phyloP scores from a whole-genome alignment of 1,140 invertebrate genomes.

The Bombus ignitus region DNA sequence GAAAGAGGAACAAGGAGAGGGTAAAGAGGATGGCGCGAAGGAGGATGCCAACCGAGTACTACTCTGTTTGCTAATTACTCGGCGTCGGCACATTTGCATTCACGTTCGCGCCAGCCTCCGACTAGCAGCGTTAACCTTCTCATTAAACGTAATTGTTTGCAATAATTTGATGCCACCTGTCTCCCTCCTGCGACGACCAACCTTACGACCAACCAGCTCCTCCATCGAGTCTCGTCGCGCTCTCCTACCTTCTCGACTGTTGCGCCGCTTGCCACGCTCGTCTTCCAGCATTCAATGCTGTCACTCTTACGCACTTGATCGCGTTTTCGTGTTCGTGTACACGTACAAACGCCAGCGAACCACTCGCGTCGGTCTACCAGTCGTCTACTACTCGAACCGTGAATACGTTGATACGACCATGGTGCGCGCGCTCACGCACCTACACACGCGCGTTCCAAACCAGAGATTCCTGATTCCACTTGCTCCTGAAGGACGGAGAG shows the following conservation, averaged over 20 bases:
- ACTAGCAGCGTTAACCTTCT: conserved; percentile 75
- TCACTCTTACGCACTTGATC: background rate
- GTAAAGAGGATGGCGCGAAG: conserved; percentile 3
- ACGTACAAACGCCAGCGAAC: background rate
- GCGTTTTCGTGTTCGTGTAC: background rate
- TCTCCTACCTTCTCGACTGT: conserved; percentile 57
- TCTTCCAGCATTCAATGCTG: conserved; percentile 20
- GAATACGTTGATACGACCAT: conserved; percentile 24
- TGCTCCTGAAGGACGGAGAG: conserved; percentile 9
- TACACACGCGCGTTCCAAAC: background rate
- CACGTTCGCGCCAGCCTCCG: conserved; percentile 64
- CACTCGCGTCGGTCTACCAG: background rate
- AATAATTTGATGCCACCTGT: conserved; percentile 78
- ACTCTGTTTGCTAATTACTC: conserved; percentile 77
- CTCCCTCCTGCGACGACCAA: conserved; percentile 49
- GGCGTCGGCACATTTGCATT: conserved; percentile 76
- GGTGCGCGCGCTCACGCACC: too few relatives aligned
- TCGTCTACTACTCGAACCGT: conserved; percentile 15
- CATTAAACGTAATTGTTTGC: conserved; percentile 80
- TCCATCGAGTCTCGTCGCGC: conserved; percentile 43
- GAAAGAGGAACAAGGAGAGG: background rate
- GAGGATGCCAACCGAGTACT: conserved; percentile 35
- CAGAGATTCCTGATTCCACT: conserved; percentile 44
- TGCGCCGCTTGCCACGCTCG: conserved; percentile 45
- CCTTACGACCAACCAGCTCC: conserved; percentile 59